These are phyloP conservation scores for Euspilapteryx auroguttella DNA, from an alignment of 2,888 invertebrate genomes.

Conservation along the genomic window DNA sequence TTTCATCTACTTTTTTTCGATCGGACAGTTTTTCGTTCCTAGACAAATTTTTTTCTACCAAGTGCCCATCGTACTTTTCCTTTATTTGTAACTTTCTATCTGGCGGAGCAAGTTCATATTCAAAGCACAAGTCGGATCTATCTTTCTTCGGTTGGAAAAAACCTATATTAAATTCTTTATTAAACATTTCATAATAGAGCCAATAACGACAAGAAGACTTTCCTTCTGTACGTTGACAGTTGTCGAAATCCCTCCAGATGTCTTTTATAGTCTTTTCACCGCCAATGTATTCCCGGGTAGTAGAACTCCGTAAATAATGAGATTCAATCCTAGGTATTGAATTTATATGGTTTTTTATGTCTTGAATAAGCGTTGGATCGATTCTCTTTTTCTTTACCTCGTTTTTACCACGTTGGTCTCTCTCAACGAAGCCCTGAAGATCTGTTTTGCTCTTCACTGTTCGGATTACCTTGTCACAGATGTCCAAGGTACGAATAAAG, in stretches of 20 bases:
- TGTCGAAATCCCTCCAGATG: slow-evolving; percentile 8
- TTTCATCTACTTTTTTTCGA: slow-evolving; percentile 8
- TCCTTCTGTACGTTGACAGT: slow-evolving; percentile 7
- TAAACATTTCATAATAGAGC: slow-evolving; percentile 9
- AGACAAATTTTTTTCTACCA: slow-evolving; percentile 10
- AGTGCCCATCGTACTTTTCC: slow-evolving; percentile 9
- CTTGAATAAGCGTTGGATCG: slow-evolving; percentile 1
- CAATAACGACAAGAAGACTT: slow-evolving; percentile 6
- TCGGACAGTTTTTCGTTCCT: slow-evolving; percentile 11
- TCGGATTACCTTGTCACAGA: slow-evolving; percentile 1
- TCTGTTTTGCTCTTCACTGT: slow-evolving; percentile 3
- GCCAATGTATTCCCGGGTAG: slow-evolving; percentile 8
- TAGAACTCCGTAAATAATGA: slow-evolving; percentile 7
- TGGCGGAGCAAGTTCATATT: slow-evolving; percentile 7
- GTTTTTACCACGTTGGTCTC: slow-evolving; percentile 2
- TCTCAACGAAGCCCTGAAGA: neutral
- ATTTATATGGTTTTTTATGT: slow-evolving; percentile 5
- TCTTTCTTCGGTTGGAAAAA: slow-evolving; percentile 13
- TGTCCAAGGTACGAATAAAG: slow-evolving; percentile 1
- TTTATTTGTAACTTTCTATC: slow-evolving; percentile 8
- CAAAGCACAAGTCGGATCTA: slow-evolving; percentile 10
- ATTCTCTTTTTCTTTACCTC: neutral
- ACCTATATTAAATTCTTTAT: slow-evolving; percentile 9
- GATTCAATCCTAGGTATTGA: slow-evolving; percentile 9
- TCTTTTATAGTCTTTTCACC: slow-evolving; percentile 8